These are phyloP conservation scores for Alligator mississippiensis DNA, from an alignment of 2,113 vertebrate species.

Conservation along the genomic window DNA sequence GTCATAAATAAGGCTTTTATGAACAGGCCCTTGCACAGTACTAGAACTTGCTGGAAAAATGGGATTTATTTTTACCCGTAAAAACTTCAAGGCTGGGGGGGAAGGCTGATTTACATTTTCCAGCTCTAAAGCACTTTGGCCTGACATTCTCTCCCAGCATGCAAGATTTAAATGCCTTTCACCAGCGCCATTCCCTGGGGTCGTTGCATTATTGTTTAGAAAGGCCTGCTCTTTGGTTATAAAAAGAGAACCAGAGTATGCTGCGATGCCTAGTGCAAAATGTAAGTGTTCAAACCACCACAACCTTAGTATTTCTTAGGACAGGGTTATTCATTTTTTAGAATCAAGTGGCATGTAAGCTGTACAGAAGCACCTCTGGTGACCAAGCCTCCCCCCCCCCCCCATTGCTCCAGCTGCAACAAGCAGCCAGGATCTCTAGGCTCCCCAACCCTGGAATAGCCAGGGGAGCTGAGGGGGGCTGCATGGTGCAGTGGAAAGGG, in stretches of 20 bases:
- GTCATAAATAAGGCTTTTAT: neutral
- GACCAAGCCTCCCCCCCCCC: neutral
- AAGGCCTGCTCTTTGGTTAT: neutral
- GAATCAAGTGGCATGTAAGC: fast-evolving
- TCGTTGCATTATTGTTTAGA: neutral
- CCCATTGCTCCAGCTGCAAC: too few relatives aligned
- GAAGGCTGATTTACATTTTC: too few relatives aligned
- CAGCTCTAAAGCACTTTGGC: too few relatives aligned
- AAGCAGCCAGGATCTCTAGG: too few relatives aligned
- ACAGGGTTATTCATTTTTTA: neutral
- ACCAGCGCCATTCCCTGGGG: neutral
- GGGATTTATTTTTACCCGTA: neutral
- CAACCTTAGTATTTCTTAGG: neutral
- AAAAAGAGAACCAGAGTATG: neutral
- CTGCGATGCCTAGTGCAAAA: neutral
- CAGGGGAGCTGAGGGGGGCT: too few relatives aligned
- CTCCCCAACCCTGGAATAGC: too few relatives aligned
- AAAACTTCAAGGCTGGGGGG: too few relatives aligned
- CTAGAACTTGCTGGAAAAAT: neutral
- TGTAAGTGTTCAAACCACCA: too few relatives aligned
- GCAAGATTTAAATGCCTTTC: neutral
- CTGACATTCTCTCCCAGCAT: neutral
- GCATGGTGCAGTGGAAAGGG: too few relatives aligned
- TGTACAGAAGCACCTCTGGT: neutral
- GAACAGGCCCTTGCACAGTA: neutral